Conservation (phyloP, 2,888 invertebrate species). For the Drosophila neutralis region DNA sequence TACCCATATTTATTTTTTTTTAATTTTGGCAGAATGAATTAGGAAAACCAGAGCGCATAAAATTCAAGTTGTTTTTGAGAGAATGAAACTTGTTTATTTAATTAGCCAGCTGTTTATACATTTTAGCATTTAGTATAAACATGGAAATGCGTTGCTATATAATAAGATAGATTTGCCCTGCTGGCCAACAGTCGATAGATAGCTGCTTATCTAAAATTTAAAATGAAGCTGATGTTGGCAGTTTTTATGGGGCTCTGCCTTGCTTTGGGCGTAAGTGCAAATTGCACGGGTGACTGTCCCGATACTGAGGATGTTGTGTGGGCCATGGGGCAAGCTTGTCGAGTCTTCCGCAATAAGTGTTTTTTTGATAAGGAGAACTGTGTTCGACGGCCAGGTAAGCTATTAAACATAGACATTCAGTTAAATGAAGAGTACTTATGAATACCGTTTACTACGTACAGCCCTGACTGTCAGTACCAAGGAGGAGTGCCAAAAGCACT, state of each 20-base stretch:
- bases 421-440: neutral
- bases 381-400: neutral
- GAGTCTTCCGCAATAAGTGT: neutral
- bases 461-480: neutral
- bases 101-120: constrained; percentile 1
- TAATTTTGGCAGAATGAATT: neutral
- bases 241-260: constrained; percentile 19
- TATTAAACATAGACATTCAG: neutral
- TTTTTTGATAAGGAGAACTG: neutral
- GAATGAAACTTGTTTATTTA: constrained; percentile 23
- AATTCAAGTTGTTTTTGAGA: neutral
- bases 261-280: constrained; percentile 35
- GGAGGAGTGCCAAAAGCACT: constrained; percentile 1
- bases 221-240: constrained; percentile 47
- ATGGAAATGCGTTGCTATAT: constrained; percentile 8
- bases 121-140: constrained; percentile 6
- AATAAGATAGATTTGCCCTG: neutral
- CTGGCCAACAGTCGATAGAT: constrained; percentile 15
- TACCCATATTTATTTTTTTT: neutral
- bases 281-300: constrained; percentile 53
- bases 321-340: neutral
- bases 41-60: neutral
- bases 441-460: neutral
- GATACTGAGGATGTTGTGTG: constrained; percentile 21
- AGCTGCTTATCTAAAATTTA: neutral